These are phyloP conservation scores for Archilochus colubris DNA, from an alignment of 2,113 vertebrate genomes.

Conservation along the genomic window DNA sequence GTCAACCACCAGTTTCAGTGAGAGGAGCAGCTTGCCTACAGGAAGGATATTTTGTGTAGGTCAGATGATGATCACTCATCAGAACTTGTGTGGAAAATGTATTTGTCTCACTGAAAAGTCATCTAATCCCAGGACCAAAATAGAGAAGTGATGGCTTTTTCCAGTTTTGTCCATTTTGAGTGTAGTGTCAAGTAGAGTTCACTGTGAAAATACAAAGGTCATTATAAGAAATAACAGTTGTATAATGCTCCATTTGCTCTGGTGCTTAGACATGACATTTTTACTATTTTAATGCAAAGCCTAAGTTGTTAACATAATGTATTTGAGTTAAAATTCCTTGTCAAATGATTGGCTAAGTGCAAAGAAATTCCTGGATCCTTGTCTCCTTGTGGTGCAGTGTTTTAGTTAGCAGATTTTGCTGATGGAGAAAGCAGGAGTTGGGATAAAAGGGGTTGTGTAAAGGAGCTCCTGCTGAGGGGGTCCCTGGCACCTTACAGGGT, in stretches of 20 bases:
- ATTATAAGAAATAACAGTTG: background rate
- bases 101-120: background rate
- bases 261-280: background rate
- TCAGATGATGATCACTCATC: conserved; percentile 20
- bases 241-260: background rate
- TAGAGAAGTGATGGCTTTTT: background rate
- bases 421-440: conserved; percentile 53
- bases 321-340: background rate
- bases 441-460: conserved; percentile 43
- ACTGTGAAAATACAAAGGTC: background rate
- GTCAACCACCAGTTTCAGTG: background rate
- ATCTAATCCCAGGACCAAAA: background rate
- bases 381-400: background rate
- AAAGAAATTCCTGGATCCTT: conserved; percentile 1
- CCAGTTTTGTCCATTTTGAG: background rate
- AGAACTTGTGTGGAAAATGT: background rate
- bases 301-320: background rate
- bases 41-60: conserved; percentile 3
- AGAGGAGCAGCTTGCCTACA: background rate
- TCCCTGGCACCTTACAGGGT: background rate
- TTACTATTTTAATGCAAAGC: background rate
- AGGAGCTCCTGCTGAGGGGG: conserved; percentile 10
- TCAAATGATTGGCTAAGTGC: background rate
- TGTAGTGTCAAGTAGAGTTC: background rate
- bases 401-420: conserved; percentile 29